Percentiles rank a stretch among this genome's conserved stretches.
Conservation (phyloP, 2,888 invertebrate species). For the Amphipoea lucens region DNA sequence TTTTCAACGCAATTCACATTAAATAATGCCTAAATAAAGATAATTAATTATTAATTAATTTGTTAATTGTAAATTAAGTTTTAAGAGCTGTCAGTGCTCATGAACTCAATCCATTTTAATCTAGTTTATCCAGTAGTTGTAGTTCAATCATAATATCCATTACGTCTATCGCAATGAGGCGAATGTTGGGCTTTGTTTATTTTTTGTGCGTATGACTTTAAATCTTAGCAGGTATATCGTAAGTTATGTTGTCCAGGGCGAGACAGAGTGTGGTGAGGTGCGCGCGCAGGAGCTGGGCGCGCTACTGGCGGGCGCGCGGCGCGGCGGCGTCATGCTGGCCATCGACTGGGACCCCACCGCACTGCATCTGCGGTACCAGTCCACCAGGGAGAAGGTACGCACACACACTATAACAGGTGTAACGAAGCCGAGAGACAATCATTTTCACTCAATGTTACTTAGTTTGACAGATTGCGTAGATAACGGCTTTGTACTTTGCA, state of each 20-base stretch:
- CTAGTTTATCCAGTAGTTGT: neutral
- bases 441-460: too few species aligned
- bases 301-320: constrained; percentile 66
- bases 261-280: constrained; percentile 40
- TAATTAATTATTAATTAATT: too few species aligned
- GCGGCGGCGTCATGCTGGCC: constrained; percentile 89
- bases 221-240: neutral
- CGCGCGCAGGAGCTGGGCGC: constrained; percentile 62
- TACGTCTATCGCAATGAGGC: neutral
- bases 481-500: neutral
- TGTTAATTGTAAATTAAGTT: neutral
- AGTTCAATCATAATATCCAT: neutral
- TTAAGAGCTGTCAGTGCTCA: neutral
- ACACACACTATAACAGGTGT: too few species aligned
- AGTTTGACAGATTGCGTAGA: too few species aligned
- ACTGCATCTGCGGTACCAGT: constrained; percentile 96
- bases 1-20: too few species aligned
- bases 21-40: too few species aligned
- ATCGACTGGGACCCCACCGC: constrained; percentile 99
- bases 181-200: neutral
- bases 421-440: too few species aligned
- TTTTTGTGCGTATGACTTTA: neutral
- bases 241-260: constrained; percentile 15
- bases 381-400: constrained; percentile 92
- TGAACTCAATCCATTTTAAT: neutral